Conservation (phyloP, 2,888 invertebrate genomes). For the Rutpela maculata region DNA sequence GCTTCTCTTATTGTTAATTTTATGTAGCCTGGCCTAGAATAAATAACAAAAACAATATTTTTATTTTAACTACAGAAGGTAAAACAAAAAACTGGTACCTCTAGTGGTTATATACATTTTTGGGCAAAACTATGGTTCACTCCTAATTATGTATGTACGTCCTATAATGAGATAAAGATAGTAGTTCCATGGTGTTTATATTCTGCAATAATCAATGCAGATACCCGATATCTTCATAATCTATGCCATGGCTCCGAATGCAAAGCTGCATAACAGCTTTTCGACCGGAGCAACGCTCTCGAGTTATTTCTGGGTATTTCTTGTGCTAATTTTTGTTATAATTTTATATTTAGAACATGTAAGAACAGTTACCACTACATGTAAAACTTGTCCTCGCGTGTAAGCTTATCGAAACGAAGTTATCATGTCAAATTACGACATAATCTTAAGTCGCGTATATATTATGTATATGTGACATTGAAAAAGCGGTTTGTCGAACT, state of each 20-base stretch:
- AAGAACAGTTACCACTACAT: constrained; percentile 18
- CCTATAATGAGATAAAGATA: no score
- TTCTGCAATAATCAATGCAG: background rate
- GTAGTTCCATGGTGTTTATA: background rate
- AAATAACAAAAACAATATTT: no score
- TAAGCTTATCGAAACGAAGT: background rate
- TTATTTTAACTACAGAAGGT: no score
- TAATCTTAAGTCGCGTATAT: background rate
- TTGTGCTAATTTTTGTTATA: constrained; percentile 21
- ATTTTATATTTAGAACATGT: constrained; percentile 14
- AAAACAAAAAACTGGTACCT: no score
- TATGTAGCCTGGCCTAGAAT: no score
- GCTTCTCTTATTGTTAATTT: no score
- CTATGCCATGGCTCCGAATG: background rate
- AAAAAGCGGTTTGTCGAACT: constrained; percentile 23
- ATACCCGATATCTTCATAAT: background rate
- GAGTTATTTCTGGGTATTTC: constrained; percentile 18
- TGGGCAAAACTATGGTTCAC: no score
- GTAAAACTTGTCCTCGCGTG: background rate
- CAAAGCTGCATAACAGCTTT: constrained; percentile 7
- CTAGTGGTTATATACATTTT: no score
- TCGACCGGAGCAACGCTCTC: constrained; percentile 13
- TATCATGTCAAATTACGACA: background rate
- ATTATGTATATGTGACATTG: constrained; percentile 18
- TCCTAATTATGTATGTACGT: no score